Conservation (phyloP, 2,888 invertebrate species). For the Ormyrus labotus region DNA sequence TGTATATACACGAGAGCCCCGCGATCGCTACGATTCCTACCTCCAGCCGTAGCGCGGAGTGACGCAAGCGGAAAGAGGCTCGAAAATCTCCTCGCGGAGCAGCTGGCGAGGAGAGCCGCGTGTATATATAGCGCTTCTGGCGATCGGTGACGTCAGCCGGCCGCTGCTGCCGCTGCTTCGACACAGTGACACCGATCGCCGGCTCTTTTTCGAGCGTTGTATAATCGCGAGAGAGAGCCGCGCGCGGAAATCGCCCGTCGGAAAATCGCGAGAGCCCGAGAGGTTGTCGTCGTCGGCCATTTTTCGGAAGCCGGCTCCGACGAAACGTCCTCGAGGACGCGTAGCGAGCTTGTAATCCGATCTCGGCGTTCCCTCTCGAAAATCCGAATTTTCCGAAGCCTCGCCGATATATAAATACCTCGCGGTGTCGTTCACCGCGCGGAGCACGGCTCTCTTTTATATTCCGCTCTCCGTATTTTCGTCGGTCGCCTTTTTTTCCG, state of each 20-base stretch:
- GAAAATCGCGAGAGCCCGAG: not conserved
- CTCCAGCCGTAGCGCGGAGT: no score
- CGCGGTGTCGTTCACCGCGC: slow-evolving; percentile 45
- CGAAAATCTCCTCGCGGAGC: no score
- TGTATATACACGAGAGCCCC: no score
- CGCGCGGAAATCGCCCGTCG: not conserved
- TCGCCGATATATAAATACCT: slow-evolving; percentile 54
- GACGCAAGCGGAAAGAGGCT: no score
- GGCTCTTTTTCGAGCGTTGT: not conserved
- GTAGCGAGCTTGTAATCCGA: slow-evolving; percentile 41
- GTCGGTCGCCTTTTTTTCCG: no score
- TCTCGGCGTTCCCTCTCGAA: slow-evolving; percentile 33
- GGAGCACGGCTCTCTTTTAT: not conserved
- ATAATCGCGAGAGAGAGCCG: not conserved
- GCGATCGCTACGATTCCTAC: no score
- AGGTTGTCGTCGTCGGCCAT: no score
- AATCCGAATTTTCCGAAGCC: slow-evolving; percentile 4
- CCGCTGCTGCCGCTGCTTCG: slow-evolving; percentile 53
- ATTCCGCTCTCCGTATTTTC: not conserved
- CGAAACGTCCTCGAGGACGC: no score
- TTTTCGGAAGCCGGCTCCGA: no score
- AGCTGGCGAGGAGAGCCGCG: no score
- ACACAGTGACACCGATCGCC: slow-evolving; percentile 67
- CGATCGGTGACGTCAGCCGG: slow-evolving; percentile 62
- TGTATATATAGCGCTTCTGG: slow-evolving; percentile 1